Conservation (phyloP, 2,797 vertebrate species). For the Alosa sapidissima region DNA sequence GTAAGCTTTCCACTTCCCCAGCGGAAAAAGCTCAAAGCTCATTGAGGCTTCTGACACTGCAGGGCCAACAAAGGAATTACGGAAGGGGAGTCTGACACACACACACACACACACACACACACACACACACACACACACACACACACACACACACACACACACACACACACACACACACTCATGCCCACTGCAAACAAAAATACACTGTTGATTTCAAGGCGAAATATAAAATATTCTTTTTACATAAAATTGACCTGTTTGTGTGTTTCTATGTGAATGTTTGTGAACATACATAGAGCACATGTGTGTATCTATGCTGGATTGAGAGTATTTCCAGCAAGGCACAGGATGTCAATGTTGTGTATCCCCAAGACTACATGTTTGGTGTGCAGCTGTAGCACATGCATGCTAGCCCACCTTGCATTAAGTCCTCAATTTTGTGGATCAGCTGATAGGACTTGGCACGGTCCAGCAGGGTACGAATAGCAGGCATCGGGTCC, state of each 20-base stretch:
- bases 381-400: not conserved
- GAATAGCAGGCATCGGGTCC: slow-evolving; percentile 94
- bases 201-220: not conserved
- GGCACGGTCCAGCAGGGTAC: slow-evolving; percentile 93
- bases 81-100: slow-evolving; percentile 28
- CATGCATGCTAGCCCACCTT: slow-evolving; percentile 73
- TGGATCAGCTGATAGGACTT: slow-evolving; percentile 96
- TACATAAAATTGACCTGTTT: not conserved
- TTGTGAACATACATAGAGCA: too few relatives aligned
- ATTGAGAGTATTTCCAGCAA: not conserved
- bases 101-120: slow-evolving; percentile 10
- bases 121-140: slow-evolving; percentile 15
- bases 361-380: not conserved
- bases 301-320: slow-evolving; percentile 27
- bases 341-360: not conserved
- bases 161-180: slow-evolving; percentile 32
- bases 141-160: slow-evolving; percentile 40
- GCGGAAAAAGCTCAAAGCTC: slow-evolving; percentile 39
- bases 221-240: not conserved
- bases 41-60: slow-evolving; percentile 19
- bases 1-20: slow-evolving; percentile 39
- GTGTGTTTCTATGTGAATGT: not conserved
- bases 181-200: not conserved
- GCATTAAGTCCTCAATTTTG: slow-evolving; percentile 91
- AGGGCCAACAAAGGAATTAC: slow-evolving; percentile 30